phyloP scores from a whole-genome alignment of 2,113 vertebrate species.

The Oxyruncus cristatus region DNA sequence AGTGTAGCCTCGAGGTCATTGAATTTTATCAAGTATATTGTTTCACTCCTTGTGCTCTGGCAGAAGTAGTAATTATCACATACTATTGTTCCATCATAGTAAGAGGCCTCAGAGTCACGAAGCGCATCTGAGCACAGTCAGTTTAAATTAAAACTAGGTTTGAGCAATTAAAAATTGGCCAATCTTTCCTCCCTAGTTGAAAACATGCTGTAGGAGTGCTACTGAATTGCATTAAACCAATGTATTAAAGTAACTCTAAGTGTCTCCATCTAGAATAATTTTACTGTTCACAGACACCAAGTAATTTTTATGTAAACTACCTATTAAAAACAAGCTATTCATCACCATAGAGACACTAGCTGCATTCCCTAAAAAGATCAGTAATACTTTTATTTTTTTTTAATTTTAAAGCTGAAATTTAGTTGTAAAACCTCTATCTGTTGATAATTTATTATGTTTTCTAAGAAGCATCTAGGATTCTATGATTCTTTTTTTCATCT shows the following conservation, averaged over 20 bases:
- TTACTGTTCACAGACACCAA: neutral
- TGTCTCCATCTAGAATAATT: neutral
- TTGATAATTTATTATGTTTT: neutral
- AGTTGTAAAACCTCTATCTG: neutral
- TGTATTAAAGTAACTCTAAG: neutral
- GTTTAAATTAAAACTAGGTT: conserved; percentile 15
- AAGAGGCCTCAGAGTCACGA: neutral
- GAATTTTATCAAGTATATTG: neutral
- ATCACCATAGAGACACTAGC: neutral
- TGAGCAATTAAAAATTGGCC: conserved; percentile 18
- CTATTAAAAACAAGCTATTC: neutral
- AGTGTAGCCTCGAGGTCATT: neutral
- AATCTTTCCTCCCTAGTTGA: neutral
- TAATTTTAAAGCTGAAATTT: neutral
- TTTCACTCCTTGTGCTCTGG: neutral
- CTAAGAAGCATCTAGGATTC: neutral
- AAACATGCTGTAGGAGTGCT: neutral
- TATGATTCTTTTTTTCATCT: neutral
- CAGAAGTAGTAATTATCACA: conserved; percentile 13
- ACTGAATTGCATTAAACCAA: neutral
- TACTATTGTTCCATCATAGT: neutral
- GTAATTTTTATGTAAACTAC: neutral
- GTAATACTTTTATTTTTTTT: neutral
- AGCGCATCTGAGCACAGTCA: neutral
- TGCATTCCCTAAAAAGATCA: neutral